Evolutionary conservation across 2,797 vertebrate species (phyloP), one percentile per base, ranked within the genome.

Genomic region (Hylomyscus alleni): DNA sequence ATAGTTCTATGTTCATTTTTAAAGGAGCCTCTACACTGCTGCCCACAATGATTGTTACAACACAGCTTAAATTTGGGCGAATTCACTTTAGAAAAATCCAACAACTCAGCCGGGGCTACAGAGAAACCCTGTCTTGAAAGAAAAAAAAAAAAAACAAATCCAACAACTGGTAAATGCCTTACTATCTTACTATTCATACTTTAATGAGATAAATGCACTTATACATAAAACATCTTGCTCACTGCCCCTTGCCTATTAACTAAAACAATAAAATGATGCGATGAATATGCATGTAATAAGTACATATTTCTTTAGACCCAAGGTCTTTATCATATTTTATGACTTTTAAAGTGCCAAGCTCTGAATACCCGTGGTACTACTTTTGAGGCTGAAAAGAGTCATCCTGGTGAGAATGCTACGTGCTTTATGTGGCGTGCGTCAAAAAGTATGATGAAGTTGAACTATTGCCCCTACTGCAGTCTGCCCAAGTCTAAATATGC

Each of bases 1-100:
- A 24, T 29, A 40, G 50, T 14, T 75, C 31, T 83, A 50, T 6
- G 34, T 73, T 75, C 17, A n/a, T 8, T 73, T 60, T 75, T 75
- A 60, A 31, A 75, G 52, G 54, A 9, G 44, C 13, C 34, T 52
- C 31, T 72, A 29, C 22, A 60, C 54, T 50, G 22, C 73, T 84
- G 60, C 56, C 31, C 67, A 60, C 69, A n/a, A 60, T 14, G 15
- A 3, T 10, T 60, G 1, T 54, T 40, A 44, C 2, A 75, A 75
- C 12, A 29, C 20, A 62, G 6, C 75, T 96, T 34, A 60, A 72
- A 52, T 89, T 72, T 47, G 11, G 29, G 22, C 75, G 10, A 60
- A 22, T 81, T 93, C 56, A 56, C 47, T 69, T 91, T 40, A 89
- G n/a, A 93, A 96, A n/a, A n/a, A n/a, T n/a, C n/a, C n/a, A n/a